A percentile compares a stretch with the other conserved stretches of the same genome.
Conservation (phyloP, 2,888 invertebrate species). For the Noctua janthina region DNA sequence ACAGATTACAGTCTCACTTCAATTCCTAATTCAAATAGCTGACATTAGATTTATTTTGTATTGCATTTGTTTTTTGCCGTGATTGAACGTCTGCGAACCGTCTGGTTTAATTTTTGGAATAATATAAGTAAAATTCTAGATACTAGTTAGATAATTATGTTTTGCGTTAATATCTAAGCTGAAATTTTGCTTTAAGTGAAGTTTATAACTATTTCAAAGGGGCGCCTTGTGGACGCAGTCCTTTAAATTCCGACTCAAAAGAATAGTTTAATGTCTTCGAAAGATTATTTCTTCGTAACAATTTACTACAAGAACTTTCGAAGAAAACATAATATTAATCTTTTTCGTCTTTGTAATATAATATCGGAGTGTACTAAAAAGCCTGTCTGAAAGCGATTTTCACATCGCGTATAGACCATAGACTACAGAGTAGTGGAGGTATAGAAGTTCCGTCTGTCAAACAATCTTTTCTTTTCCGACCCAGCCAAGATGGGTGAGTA, state of each 20-base stretch:
- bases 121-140: slow-evolving; percentile 71
- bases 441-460: slow-evolving; percentile 78
- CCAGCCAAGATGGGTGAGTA: slow-evolving; percentile 93
- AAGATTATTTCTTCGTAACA: slow-evolving; percentile 76
- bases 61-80: slow-evolving; percentile 67
- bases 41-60: slow-evolving; percentile 50
- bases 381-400: slow-evolving; percentile 75
- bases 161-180: slow-evolving; percentile 72
- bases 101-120: slow-evolving; percentile 57
- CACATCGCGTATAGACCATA: slow-evolving; percentile 74
- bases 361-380: slow-evolving; percentile 77
- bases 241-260: slow-evolving; percentile 70
- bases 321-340: slow-evolving; percentile 77
- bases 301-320: slow-evolving; percentile 83
- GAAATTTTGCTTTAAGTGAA: slow-evolving; percentile 72
- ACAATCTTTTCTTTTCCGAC: slow-evolving; percentile 90
- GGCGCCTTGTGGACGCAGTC: slow-evolving; percentile 74
- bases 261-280: slow-evolving; percentile 82
- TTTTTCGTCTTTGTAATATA: slow-evolving; percentile 72
- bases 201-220: slow-evolving; percentile 70
- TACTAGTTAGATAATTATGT: slow-evolving; percentile 71
- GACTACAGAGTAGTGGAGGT: slow-evolving; percentile 74
- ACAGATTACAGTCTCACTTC: not conserved
- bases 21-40: slow-evolving; percentile 61
- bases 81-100: slow-evolving; percentile 57